Evolutionary conservation across 2,888 invertebrate species (phyloP), one percentile per base, ranked within the genome.

Genomic region (Diarsia brunnea): DNA sequence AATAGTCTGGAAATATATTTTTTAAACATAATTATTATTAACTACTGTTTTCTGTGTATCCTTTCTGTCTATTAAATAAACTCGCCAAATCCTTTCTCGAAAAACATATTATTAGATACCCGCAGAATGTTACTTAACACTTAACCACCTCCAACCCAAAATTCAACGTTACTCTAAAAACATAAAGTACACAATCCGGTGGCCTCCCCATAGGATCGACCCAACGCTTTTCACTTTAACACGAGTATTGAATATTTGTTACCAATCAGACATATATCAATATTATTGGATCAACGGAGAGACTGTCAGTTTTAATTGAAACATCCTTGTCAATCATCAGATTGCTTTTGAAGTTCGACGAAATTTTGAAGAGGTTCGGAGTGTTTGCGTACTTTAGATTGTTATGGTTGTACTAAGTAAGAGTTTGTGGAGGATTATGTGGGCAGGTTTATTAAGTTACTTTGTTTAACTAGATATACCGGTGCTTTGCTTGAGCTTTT

Each of bases 251-350:
- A 89, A 90, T 91, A 91, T 91, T 90, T 91, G 91, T 92, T 91
- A 91, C 90, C 91, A 92, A 94, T 93, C 86, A 91, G 81, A 78
- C 79, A 79, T 92, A 79, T 92, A 91, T 92, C 89, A 89, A 91
- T 90, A 87, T 91, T 90, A 91, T 91, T 90, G 90, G 90, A 90
- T 92, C 91, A 92, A 91, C 93, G 87, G 87, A 90, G 89, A 90
- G 90, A 88, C 92, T 92, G 95, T 93, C 95, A 93, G 88, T 92
- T 91, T 85, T 91, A 92, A 94, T 94, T 92, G 89, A 91, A 85
- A 90, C 88, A 87, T 91, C 89, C 89, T 90, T 89, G 84, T 91
- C 89, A 90, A 87, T 90, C 88, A 86, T 60, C 67, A 69, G 74
- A 83, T 82, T 84, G 78, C 64, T 85, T 87, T 79, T 82, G 81